These are phyloP conservation scores for Equus quagga DNA, from an alignment of 2,113 vertebrate species.

Conservation along the genomic window DNA sequence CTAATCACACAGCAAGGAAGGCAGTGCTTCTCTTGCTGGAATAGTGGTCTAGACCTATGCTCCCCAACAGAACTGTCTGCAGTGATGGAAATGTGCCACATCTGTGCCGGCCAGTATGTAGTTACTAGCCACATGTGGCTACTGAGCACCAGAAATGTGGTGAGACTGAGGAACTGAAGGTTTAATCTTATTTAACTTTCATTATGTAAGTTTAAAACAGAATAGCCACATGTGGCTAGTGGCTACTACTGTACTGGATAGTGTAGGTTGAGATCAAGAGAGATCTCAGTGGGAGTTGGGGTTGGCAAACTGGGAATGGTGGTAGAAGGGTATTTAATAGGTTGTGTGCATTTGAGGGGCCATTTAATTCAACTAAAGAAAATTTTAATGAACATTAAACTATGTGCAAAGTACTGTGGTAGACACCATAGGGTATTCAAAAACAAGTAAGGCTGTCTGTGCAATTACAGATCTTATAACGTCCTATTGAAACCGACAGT, in stretches of 20 bases:
- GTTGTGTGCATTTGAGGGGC: background rate
- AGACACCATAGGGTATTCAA: background rate
- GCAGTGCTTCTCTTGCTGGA: background rate
- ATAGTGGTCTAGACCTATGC: background rate
- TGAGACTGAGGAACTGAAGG: background rate
- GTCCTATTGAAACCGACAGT: background rate
- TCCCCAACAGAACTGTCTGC: background rate
- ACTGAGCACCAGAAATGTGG: background rate
- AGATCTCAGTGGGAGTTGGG: background rate
- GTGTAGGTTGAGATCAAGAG: background rate
- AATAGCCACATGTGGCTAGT: background rate
- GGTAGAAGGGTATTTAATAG: background rate
- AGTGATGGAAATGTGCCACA: background rate
- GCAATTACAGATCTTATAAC: background rate
- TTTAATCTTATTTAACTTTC: background rate
- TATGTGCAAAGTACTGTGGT: background rate
- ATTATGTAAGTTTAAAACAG: background rate
- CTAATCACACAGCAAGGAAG: background rate
- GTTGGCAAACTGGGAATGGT: background rate
- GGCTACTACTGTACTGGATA: background rate
- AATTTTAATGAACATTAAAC: background rate
- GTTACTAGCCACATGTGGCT: background rate
- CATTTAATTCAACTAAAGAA: background rate
- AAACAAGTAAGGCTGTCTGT: background rate
- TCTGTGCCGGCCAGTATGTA: no score